Conservation (phyloP, 2,797 vertebrate species). For the Sebastes elongatus region DNA sequence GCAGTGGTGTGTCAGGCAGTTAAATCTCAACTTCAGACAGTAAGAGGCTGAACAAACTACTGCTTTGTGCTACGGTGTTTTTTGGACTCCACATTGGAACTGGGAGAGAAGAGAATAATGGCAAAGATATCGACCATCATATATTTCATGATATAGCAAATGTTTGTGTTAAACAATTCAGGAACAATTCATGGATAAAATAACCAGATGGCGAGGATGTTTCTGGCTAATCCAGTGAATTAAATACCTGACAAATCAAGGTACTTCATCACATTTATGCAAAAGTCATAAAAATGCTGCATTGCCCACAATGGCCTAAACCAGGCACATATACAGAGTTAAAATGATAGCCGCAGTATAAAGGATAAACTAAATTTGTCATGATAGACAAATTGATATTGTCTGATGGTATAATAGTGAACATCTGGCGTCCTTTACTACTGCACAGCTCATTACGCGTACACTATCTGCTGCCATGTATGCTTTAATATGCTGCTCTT, state of each 20-base stretch:
- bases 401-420: background rate
- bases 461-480: background rate
- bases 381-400: background rate
- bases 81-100: background rate
- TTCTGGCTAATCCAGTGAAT: background rate
- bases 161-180: background rate
- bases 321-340: background rate
- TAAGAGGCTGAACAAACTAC: background rate
- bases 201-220: background rate
- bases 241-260: background rate
- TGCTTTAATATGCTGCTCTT: background rate
- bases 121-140: background rate
- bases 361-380: background rate
- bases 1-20: background rate
- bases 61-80: background rate
- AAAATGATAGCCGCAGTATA: background rate
- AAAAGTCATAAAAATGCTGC: background rate
- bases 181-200: background rate
- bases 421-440: slow-evolving; percentile 23
- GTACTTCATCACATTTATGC: background rate
- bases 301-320: background rate
- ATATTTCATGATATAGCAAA: background rate
- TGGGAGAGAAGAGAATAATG: background rate
- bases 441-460: slow-evolving; percentile 22
- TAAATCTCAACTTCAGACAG: background rate